Evolutionary conservation across 2,888 invertebrate genomes (phyloP).

Genomic region (Amphimallon solstitiale): DNA sequence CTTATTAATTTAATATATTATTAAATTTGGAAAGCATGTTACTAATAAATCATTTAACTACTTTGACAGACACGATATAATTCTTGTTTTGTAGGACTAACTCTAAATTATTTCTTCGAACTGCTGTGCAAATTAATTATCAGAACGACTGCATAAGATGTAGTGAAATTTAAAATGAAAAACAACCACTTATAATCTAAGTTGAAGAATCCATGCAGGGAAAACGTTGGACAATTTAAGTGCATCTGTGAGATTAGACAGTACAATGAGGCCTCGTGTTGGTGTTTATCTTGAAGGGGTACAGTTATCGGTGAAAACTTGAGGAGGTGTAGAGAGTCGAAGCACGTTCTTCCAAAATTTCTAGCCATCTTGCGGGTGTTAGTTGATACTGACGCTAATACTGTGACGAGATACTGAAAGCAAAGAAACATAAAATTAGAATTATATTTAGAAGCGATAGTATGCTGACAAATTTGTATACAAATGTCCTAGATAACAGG

Average conservation of each 20-base stretch:
- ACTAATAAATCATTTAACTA: too few species aligned
- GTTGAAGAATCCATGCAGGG: slow-evolving; percentile 12
- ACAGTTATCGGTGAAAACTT: neutral
- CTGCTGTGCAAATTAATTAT: neutral
- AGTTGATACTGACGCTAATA: neutral
- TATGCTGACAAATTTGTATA: too few species aligned
- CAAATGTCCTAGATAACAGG: too few species aligned
- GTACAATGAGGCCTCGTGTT: neutral
- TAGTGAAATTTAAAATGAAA: neutral
- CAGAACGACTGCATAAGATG: slow-evolving; percentile 12
- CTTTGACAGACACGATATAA: too few species aligned
- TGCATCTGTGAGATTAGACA: neutral
- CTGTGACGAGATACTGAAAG: neutral
- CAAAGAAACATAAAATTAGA: too few species aligned
- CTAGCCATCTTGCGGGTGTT: neutral
- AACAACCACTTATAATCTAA: slow-evolving; percentile 21
- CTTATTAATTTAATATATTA: too few species aligned
- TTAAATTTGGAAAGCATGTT: too few species aligned
- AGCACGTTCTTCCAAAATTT: neutral
- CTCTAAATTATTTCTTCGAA: too few species aligned
- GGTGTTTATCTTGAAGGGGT: too few species aligned
- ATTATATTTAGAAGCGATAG: too few species aligned
- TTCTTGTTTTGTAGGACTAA: too few species aligned
- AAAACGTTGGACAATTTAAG: slow-evolving; percentile 13
- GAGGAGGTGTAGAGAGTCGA: neutral